Conservation (phyloP, 2,888 invertebrate genomes). For the Cheilosia grossa region DNA sequence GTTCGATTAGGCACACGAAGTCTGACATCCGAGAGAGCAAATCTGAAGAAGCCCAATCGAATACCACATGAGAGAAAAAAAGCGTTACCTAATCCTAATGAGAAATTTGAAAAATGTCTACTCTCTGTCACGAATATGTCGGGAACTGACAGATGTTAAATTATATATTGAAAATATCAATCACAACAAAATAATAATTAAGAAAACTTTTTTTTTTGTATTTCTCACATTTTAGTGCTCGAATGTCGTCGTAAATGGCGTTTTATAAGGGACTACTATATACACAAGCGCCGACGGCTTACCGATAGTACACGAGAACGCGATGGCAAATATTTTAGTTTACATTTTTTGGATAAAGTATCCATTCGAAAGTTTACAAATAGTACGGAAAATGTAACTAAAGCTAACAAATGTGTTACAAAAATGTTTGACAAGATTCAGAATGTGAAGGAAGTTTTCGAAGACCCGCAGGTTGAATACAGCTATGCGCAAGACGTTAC, state of each 20-base stretch:
- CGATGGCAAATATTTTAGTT: conserved; percentile 67
- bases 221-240: conserved; percentile 31
- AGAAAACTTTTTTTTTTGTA: not conserved
- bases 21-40: too few species aligned
- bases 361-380: conserved; percentile 19
- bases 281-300: conserved; percentile 56
- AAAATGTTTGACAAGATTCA: not conserved
- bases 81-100: too few species aligned
- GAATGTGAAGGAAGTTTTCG: conserved; percentile 24
- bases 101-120: too few species aligned
- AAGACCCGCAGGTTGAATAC: conserved; percentile 44
- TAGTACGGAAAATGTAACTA: not conserved
- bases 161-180: too few species aligned
- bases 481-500: conserved; percentile 32
- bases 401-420: not conserved
- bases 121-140: too few species aligned
- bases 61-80: conserved; percentile 21
- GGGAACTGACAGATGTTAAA: too few species aligned
- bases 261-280: conserved; percentile 71
- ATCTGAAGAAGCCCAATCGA: too few species aligned
- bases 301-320: conserved; percentile 54
- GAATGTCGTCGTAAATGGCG: conserved; percentile 74
- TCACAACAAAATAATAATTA: too few species aligned
- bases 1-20: too few species aligned
- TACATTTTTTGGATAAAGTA: conserved; percentile 67